Conservation (phyloP, 2,113 vertebrate genomes). For the Microtus ochrogaster region DNA sequence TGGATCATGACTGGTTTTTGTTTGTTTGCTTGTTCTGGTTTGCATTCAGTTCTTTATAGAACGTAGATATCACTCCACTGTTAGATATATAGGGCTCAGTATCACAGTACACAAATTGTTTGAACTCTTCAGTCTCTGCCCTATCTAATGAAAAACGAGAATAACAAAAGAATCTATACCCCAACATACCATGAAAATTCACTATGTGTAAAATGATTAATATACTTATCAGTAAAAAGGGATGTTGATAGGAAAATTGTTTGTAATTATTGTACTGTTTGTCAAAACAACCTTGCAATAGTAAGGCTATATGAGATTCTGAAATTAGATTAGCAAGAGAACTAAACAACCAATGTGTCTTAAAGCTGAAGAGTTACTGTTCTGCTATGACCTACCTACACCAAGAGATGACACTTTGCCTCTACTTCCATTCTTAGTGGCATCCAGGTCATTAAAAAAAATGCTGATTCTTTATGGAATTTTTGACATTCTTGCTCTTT, state of each 20-base stretch:
- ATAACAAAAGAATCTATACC: neutral
- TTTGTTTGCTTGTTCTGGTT: neutral
- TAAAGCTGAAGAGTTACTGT: neutral
- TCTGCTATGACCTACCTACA: neutral
- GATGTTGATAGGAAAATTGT: neutral
- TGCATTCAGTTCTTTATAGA: neutral
- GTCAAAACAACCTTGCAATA: neutral
- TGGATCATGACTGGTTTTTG: neutral
- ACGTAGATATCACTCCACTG: neutral
- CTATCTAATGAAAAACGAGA: neutral
- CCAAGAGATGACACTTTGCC: neutral
- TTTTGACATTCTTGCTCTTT: neutral
- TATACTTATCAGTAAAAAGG: neutral
- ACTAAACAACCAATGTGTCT: neutral
- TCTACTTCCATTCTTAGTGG: neutral
- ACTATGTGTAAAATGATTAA: neutral
- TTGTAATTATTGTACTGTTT: neutral
- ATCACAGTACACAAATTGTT: neutral
- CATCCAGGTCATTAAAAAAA: neutral
- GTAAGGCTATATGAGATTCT: neutral
- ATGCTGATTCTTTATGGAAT: neutral
- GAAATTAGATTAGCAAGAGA: conserved; percentile 13
- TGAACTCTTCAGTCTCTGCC: neutral
- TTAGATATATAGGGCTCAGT: neutral
- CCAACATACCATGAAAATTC: neutral